These are phyloP conservation scores for Tenualosa ilisha DNA, from an alignment of 2,797 vertebrate genomes.

Conservation along the genomic window DNA sequence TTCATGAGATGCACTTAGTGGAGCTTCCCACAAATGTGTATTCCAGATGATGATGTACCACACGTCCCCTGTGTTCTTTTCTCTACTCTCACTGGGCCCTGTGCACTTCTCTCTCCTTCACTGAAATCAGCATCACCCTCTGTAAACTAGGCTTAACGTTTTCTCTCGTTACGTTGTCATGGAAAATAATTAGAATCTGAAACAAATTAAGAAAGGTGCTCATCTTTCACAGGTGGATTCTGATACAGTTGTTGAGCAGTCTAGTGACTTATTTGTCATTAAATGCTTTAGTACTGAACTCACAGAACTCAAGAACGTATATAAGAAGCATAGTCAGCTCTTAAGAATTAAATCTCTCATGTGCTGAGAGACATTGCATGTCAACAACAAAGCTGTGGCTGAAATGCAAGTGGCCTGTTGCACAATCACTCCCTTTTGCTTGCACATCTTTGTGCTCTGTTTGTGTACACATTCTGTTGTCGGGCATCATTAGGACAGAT, in stretches of 20 bases:
- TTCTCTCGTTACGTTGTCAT: neutral
- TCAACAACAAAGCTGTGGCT: too few species aligned
- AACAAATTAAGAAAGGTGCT: neutral
- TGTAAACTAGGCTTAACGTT: neutral
- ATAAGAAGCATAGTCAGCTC: neutral
- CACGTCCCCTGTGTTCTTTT: neutral
- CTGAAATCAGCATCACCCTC: neutral
- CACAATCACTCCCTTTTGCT: neutral
- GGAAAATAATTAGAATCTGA: neutral
- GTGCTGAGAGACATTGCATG: too few species aligned
- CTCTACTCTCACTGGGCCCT: neutral
- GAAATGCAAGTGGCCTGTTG: neutral
- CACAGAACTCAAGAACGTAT: too few species aligned
- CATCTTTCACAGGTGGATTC: neutral
- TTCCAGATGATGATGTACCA: neutral
- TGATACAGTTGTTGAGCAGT: neutral
- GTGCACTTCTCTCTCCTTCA: neutral
- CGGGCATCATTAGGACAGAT: neutral
- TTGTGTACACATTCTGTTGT: neutral
- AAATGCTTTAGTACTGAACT: neutral
- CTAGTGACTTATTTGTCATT: neutral
- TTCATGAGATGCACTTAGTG: neutral
- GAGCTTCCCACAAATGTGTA: neutral
- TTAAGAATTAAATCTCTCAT: neutral
- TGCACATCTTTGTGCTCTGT: neutral